phyloP scores from a whole-genome alignment of 1,140 invertebrate species.

The Drosophila subobscura region DNA sequence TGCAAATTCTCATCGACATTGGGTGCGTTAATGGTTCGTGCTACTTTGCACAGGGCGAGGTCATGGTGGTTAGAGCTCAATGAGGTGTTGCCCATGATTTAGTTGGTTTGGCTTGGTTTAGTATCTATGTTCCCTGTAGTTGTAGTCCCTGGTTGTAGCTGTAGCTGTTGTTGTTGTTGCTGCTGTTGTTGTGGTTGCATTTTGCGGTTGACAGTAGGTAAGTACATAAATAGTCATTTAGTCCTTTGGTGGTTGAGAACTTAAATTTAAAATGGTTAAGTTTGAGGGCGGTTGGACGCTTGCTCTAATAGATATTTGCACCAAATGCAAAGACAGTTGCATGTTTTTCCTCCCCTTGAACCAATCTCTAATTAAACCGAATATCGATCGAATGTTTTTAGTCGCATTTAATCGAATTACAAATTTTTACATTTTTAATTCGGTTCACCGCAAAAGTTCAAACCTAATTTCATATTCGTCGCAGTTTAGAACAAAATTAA shows the following conservation, averaged over 20 bases:
- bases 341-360: no score
- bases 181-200: constrained; percentile 35
- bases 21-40: constrained; percentile 66
- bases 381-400: no score
- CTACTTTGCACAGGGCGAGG: constrained; percentile 62
- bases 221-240: neutral
- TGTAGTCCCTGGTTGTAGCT: no score
- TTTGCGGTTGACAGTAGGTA: constrained; percentile 11
- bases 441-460: constrained; percentile 1
- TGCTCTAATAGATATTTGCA: neutral
- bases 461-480: constrained; percentile 4
- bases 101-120: constrained; percentile 51
- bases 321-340: no score
- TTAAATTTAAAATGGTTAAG: no score
- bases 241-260: no score
- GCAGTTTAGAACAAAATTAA: constrained; percentile 1
- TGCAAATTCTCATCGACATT: constrained; percentile 25
- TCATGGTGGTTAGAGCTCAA: constrained; percentile 74
- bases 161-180: neutral
- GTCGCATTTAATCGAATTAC: no score
- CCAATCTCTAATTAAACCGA: no score
- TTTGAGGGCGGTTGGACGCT: no score
- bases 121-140: neutral
- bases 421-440: neutral
- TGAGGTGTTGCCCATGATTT: constrained; percentile 75